phyloP scores from a whole-genome alignment of 2,113 vertebrate species.

The Pedionomus torquatus region DNA sequence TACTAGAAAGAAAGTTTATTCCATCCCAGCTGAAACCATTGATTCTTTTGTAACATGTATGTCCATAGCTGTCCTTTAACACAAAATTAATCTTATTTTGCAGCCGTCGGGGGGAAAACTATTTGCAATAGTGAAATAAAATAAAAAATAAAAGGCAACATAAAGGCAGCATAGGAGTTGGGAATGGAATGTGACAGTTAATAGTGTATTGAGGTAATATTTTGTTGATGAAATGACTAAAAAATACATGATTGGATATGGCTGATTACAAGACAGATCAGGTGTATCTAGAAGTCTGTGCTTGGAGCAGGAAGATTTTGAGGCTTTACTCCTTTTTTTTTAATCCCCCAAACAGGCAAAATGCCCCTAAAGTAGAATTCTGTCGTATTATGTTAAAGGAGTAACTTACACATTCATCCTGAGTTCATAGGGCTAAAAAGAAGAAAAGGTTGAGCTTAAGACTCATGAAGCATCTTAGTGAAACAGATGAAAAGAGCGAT shows the following conservation, averaged over 20 bases:
- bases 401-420: neutral
- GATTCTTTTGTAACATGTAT: neutral
- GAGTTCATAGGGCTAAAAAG: neutral
- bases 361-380: neutral
- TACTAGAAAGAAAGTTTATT: neutral
- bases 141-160: neutral
- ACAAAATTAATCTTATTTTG: neutral
- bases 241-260: neutral
- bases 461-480: neutral
- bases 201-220: neutral
- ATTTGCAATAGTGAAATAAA: neutral
- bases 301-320: neutral
- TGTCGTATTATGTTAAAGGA: neutral
- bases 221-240: neutral
- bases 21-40: neutral
- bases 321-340: neutral
- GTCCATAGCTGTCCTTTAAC: neutral
- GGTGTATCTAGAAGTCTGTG: neutral
- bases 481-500: neutral
- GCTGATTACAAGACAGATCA: neutral
- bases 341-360: neutral
- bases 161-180: rapidly evolving
- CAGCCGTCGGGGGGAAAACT: neutral
- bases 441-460: neutral
- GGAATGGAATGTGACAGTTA: neutral